phyloP scores from a whole-genome alignment of 2,888 invertebrate species.

The Agriopis marginaria region DNA sequence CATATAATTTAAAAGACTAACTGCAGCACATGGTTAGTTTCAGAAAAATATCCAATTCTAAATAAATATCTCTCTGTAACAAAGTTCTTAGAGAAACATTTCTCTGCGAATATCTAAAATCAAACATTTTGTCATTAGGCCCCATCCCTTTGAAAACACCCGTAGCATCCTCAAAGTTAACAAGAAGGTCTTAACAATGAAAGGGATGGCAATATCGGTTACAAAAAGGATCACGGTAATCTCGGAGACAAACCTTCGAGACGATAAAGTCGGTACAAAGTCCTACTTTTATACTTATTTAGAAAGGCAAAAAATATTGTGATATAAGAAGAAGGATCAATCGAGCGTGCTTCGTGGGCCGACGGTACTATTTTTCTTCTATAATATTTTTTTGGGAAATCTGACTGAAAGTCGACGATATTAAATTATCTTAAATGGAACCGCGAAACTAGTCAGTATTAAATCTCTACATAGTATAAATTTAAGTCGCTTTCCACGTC shows the following conservation, averaged over 20 bases:
- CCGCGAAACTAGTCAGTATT: not conserved
- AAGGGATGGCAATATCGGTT: conserved; percentile 35
- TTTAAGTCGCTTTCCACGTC: no score
- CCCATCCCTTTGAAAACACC: conserved; percentile 23
- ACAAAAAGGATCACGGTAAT: conserved; percentile 37
- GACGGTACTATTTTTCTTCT: not conserved
- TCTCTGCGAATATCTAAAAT: conserved; percentile 5
- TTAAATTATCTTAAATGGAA: not conserved
- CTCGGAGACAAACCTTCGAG: conserved; percentile 33
- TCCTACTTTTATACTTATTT: conserved; percentile 31
- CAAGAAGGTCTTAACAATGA: conserved; percentile 36
- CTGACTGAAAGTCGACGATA: not conserved
- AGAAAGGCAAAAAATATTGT: conserved; percentile 33
- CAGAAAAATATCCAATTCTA: not conserved
- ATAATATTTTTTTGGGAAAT: conserved; percentile 1
- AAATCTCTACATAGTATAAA: no score
- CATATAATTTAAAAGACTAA: not conserved
- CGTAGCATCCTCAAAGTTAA: conserved; percentile 29
- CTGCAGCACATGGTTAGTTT: not conserved
- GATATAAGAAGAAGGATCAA: conserved; percentile 35
- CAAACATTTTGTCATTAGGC: conserved; percentile 22
- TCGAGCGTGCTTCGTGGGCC: conserved; percentile 26
- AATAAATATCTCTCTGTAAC: not conserved
- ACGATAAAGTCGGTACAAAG: conserved; percentile 30
- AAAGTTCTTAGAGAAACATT: conserved; percentile 13